Percentiles rank a stretch among this genome's conserved stretches.
Evolutionary conservation across 2,888 invertebrate species (phyloP).

Genomic region (Eupeodes luniger): DNA sequence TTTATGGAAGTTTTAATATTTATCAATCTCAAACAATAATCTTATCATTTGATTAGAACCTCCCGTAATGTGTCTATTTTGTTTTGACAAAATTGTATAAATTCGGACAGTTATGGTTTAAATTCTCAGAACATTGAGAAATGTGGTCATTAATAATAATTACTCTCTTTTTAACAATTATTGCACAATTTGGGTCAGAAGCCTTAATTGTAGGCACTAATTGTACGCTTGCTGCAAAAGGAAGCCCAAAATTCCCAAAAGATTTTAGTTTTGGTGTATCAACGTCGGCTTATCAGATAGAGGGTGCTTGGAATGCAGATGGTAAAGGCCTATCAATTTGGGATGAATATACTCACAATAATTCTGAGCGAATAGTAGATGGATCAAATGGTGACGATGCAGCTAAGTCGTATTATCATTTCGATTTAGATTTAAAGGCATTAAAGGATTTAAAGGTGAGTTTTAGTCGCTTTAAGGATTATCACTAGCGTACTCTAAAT

Average conservation of each 20-base stretch:
- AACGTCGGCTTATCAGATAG: conserved; percentile 79
- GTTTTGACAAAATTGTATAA: too few relatives aligned
- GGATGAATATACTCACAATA: conserved; percentile 76
- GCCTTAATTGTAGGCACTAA: neutral
- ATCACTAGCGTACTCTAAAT: too few relatives aligned
- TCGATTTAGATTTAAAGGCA: conserved; percentile 85
- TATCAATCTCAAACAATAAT: too few relatives aligned
- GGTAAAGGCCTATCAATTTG: conserved; percentile 84
- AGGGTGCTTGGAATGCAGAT: conserved; percentile 79
- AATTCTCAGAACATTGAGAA: neutral
- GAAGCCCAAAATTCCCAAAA: conserved; percentile 76
- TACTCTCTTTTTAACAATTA: neutral
- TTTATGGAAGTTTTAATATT: too few relatives aligned
- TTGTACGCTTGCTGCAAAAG: conserved; percentile 29
- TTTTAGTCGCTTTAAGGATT: neutral
- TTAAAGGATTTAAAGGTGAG: conserved; percentile 85
- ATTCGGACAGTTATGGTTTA: too few relatives aligned
- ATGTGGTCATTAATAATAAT: neutral
- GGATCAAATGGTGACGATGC: conserved; percentile 85
- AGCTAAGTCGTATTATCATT: conserved; percentile 87
- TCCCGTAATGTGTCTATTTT: too few relatives aligned
- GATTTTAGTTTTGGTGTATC: conserved; percentile 79
- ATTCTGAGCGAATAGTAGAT: conserved; percentile 83
- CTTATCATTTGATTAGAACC: too few relatives aligned
- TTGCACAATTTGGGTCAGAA: neutral